Evolutionary conservation across 2,797 vertebrate genomes (phyloP).

Genomic region (Alosa sapidissima): DNA sequence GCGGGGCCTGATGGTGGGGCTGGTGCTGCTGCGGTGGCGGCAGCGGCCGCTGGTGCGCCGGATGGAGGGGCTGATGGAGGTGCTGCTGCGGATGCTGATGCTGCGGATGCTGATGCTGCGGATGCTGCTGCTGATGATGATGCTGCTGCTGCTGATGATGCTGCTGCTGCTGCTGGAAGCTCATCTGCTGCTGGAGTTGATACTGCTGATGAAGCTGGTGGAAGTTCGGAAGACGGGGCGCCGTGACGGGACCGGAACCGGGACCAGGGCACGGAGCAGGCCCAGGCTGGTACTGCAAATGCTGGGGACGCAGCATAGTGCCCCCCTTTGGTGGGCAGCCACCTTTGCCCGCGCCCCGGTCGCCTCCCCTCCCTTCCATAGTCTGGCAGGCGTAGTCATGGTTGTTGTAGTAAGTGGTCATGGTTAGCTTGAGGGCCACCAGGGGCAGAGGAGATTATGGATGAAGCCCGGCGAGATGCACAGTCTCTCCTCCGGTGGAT

Average conservation of each 20-base stretch:
- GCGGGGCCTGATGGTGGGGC: conserved; percentile 45
- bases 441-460: neutral
- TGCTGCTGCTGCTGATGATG: conserved; percentile 42
- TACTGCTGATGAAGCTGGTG: conserved; percentile 41
- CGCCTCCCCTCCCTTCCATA: conserved; percentile 36
- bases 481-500: neutral
- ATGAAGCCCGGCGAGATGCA: conserved; percentile 5
- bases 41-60: too few relatives aligned
- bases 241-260: neutral
- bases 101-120: conserved; percentile 25
- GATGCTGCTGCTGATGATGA: neutral
- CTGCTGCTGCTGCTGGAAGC: conserved; percentile 38
- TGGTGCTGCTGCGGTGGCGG: conserved; percentile 36
- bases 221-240: conserved; percentile 37
- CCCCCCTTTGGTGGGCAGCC: conserved; percentile 29
- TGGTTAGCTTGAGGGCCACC: conserved; percentile 34
- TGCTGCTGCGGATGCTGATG: conserved; percentile 29
- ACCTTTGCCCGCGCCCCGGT: conserved; percentile 46
- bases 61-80: conserved; percentile 11
- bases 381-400: conserved; percentile 57
- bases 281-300: conserved; percentile 59
- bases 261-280: conserved; percentile 46
- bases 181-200: conserved; percentile 49
- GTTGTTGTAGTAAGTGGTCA: conserved; percentile 63
- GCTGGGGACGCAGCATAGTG: conserved; percentile 50